Base-by-base conservation (phyloP, 1,140 invertebrate genomes). In the Glossosoma conforme region DNA sequence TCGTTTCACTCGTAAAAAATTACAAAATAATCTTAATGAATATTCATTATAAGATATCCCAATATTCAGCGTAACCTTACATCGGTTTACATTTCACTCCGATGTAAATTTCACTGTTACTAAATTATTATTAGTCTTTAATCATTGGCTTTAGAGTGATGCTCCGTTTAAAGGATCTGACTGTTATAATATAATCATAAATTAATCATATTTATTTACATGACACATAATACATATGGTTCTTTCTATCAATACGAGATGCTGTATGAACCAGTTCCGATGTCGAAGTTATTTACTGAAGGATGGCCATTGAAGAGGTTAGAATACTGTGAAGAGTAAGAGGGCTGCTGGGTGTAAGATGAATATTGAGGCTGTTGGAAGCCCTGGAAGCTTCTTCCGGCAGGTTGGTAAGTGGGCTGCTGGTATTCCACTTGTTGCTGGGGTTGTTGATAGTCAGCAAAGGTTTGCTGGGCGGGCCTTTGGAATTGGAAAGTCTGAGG, bases 261-360 rank as follows among this genome's bases (percentile, higher is more conserved):
- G 14, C 77, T 76, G 63, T 87, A 88, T 11, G 84, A 85, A 15
- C 83, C 84, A 36, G 76, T 76, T 60, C 69, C 76, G n/a, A 82
- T 72, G 58, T 84, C 80, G 37, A 83, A 75, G 57, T 82, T 84
- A 14, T 48, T 54, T 35, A 77, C 72, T 0, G 79, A 75, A 5
- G 83, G 79, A 57, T 84, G 82, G 6, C 77, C 79, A 55, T 72
- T 72, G 60, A 57, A 67, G 43, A 65, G 41, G 45, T 15, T 69
- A 13, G 15, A 11, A 17, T 40, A 40, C 9, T 22, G 9, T 24
- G 41, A 43, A 2, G 51, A 43, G 18, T 47, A 47, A 13, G 32
- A 33, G 4, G 21, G 35, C 30, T 67, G 65, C 9, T 67, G 62
- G 33, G 70, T 60, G 11, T 60, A 45, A 8, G 61, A 40, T 48